These are phyloP conservation scores for Lepidocolaptes lacrymiger DNA, from an alignment of 2,797 vertebrate species.

Conservation along the genomic window DNA sequence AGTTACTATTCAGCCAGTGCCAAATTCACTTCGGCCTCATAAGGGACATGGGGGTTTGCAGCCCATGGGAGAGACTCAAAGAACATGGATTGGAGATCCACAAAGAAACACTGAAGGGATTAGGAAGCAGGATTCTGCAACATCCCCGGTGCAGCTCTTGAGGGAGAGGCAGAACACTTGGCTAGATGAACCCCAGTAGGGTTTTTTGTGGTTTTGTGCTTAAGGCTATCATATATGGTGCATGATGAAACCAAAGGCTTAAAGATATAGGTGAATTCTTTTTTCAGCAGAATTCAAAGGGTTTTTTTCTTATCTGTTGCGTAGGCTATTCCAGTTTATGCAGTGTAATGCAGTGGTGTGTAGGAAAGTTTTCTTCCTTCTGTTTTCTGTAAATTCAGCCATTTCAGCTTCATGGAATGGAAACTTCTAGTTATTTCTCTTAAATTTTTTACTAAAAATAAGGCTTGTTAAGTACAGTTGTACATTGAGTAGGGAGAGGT, in stretches of 20 bases:
- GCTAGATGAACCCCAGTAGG: background rate
- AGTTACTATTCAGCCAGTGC: background rate
- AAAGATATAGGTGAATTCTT: background rate
- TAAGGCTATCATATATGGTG: background rate
- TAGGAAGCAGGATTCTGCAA: background rate
- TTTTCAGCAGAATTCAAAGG: background rate
- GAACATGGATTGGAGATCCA: background rate
- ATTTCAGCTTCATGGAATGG: background rate
- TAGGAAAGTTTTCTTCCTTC: background rate
- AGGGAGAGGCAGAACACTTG: background rate
- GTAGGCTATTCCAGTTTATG: background rate
- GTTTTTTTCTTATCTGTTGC: background rate
- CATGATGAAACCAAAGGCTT: background rate
- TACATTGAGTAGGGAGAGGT: background rate
- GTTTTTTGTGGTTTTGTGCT: background rate
- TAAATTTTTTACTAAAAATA: no score
- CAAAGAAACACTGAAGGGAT: background rate
- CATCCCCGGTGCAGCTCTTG: background rate
- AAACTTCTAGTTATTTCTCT: background rate
- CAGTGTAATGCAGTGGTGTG: accelerated
- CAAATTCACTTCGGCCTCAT: background rate
- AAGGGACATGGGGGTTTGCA: background rate
- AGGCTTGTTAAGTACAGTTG: background rate
- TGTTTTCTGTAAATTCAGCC: background rate
- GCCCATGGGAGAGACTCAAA: background rate